Conservation (phyloP, 2,797 vertebrate genomes). For the Mormyrus hasselquistii region DNA sequence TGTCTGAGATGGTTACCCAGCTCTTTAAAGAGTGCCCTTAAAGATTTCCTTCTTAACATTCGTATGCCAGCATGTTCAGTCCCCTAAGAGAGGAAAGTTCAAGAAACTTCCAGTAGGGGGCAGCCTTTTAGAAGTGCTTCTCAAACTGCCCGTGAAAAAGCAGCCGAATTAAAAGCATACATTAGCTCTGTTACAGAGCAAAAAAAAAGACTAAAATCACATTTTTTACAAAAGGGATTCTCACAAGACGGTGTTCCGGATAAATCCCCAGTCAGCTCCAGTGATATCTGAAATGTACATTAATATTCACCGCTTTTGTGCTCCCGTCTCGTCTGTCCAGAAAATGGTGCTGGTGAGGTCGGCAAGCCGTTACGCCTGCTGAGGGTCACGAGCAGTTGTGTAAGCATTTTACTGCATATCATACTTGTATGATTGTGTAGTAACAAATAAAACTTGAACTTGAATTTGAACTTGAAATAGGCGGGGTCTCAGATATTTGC, state of each 20-base stretch:
- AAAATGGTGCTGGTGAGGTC: too few relatives aligned
- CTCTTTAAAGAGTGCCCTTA: not conserved
- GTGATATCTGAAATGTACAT: not conserved
- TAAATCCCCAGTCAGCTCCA: not conserved
- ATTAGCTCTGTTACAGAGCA: not conserved
- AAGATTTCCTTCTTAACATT: not conserved
- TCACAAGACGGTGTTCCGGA: not conserved
- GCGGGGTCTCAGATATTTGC: not conserved
- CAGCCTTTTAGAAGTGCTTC: not conserved
- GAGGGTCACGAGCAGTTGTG: too few relatives aligned
- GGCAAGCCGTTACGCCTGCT: too few relatives aligned
- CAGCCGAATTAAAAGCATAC: not conserved
- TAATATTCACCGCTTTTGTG: not conserved
- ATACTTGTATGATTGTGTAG: too few relatives aligned
- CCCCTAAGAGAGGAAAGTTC: not conserved
- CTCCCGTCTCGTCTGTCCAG: not conserved
- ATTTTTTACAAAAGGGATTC: not conserved
- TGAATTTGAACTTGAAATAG: not conserved
- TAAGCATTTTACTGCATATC: too few relatives aligned
- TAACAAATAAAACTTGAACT: too few relatives aligned
- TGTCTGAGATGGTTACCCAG: not conserved
- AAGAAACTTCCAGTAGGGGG: not conserved
- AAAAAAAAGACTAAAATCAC: not conserved
- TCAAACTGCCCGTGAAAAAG: not conserved
- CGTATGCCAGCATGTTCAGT: not conserved